Conservation (phyloP, 1,140 invertebrate species). For the Drosophila truncata region DNA sequence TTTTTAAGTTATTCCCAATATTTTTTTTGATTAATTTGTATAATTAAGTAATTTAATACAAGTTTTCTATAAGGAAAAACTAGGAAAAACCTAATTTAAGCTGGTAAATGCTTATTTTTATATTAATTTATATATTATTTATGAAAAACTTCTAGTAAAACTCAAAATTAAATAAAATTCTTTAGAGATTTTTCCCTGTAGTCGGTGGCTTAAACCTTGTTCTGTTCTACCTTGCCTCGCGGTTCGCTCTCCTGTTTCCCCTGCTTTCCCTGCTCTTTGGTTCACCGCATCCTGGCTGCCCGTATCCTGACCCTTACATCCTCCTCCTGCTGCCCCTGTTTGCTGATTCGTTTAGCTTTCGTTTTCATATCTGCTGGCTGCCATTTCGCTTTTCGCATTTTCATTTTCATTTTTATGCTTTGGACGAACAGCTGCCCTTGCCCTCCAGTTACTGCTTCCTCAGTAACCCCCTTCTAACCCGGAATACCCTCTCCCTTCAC, state of each 20-base stretch:
- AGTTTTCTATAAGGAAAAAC: too few relatives aligned
- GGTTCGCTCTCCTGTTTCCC: too few relatives aligned
- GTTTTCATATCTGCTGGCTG: constrained; percentile 63
- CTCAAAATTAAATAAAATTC: not conserved
- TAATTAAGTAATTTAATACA: too few relatives aligned
- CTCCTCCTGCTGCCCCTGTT: not conserved
- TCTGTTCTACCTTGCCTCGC: not conserved
- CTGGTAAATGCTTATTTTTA: not conserved
- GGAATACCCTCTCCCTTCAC: too few relatives aligned
- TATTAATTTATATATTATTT: not conserved
- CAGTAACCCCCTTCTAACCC: not conserved
- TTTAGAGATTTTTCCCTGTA: not conserved
- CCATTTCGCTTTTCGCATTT: constrained; percentile 50
- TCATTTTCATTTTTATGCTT: constrained; percentile 70
- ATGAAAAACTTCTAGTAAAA: not conserved
- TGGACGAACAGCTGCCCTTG: constrained; percentile 18
- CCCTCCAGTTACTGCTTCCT: not conserved
- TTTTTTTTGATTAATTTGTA: too few relatives aligned
- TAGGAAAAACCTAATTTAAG: too few relatives aligned
- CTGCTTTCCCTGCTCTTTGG: not conserved
- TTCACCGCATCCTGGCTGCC: constrained; percentile 2
- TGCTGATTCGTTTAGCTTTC: constrained; percentile 57
- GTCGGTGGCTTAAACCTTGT: not conserved
- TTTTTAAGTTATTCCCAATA: too few relatives aligned
- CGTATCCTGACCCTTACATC: constrained; percentile 4